Evolutionary conservation across 2,797 vertebrate genomes (phyloP).

Genomic region (Xyrichtys novacula): DNA sequence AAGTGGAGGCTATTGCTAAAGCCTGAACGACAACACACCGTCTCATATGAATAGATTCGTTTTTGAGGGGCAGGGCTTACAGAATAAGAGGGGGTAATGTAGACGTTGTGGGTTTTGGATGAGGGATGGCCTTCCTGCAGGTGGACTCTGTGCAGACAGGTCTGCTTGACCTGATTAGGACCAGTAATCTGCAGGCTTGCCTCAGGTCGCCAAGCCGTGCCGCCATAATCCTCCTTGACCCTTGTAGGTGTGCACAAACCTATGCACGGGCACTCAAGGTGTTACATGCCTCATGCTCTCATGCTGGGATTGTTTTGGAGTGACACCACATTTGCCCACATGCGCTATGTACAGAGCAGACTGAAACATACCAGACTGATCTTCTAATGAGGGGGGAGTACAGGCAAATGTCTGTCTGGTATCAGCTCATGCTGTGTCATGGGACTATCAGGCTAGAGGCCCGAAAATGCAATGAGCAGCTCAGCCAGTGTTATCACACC

Average conservation of each 20-base stretch:
- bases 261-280: slow-evolving; percentile 32
- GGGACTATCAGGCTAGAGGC: slow-evolving; percentile 16
- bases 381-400: slow-evolving; percentile 50
- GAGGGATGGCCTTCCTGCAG: slow-evolving; percentile 52
- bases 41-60: slow-evolving; percentile 30
- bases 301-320: slow-evolving; percentile 45
- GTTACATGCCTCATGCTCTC: slow-evolving; percentile 49
- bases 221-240: slow-evolving; percentile 74
- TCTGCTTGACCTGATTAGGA: slow-evolving; percentile 81
- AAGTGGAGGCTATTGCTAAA: slow-evolving; percentile 38
- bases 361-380: slow-evolving; percentile 47
- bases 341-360: slow-evolving; percentile 30
- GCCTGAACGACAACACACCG: slow-evolving; percentile 40
- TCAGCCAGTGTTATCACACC: slow-evolving; percentile 10
- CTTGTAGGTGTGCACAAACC: slow-evolving; percentile 57
- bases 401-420: slow-evolving; percentile 49
- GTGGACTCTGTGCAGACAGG: slow-evolving; percentile 60
- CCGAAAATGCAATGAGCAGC: slow-evolving; percentile 5
- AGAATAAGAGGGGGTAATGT: slow-evolving; percentile 23
- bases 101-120: slow-evolving; percentile 23
- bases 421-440: slow-evolving; percentile 35
- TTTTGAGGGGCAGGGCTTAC: slow-evolving; percentile 13
- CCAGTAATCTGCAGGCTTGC: slow-evolving; percentile 77
- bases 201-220: slow-evolving; percentile 67
- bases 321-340: slow-evolving; percentile 36